A percentile compares a stretch with the other conserved stretches of the same genome.
Evolutionary conservation across 2,888 invertebrate genomes (phyloP).

Genomic region (Parthenolecanium corni): DNA sequence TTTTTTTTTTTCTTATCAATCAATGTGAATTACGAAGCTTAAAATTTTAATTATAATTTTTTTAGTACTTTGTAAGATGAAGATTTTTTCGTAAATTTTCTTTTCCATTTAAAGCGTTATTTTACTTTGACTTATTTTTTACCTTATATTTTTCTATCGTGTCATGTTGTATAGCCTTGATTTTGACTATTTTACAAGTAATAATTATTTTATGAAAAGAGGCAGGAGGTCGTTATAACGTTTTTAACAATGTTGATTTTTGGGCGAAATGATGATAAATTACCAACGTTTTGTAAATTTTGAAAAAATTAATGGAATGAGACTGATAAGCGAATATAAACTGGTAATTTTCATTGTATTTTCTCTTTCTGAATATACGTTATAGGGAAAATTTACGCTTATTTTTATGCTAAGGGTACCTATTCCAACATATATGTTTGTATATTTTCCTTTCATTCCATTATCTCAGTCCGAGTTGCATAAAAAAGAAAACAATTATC

Average conservation of each 20-base stretch:
- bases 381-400: conserved; percentile 17
- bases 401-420: not conserved
- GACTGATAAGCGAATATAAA: too few relatives aligned
- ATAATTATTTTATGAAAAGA: too few relatives aligned
- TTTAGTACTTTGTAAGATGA: too few relatives aligned
- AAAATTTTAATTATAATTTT: too few relatives aligned
- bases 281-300: not conserved
- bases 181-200: not conserved
- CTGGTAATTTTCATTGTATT: not conserved
- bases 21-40: too few relatives aligned
- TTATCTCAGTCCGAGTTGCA: not conserved
- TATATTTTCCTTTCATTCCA: not conserved
- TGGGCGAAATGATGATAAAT: not conserved
- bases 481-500: not conserved
- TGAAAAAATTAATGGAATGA: not conserved
- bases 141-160: too few relatives aligned
- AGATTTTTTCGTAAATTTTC: not conserved
- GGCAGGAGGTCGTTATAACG: not conserved
- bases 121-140: not conserved
- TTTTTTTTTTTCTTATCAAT: too few relatives aligned
- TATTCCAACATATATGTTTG: not conserved
- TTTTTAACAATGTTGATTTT: too few relatives aligned
- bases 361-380: not conserved
- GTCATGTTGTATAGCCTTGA: not conserved
- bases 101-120: not conserved